Evolutionary conservation across 2,888 invertebrate species (phyloP), one percentile per base, ranked within the genome.

Genomic region (Zelleria hepariella): DNA sequence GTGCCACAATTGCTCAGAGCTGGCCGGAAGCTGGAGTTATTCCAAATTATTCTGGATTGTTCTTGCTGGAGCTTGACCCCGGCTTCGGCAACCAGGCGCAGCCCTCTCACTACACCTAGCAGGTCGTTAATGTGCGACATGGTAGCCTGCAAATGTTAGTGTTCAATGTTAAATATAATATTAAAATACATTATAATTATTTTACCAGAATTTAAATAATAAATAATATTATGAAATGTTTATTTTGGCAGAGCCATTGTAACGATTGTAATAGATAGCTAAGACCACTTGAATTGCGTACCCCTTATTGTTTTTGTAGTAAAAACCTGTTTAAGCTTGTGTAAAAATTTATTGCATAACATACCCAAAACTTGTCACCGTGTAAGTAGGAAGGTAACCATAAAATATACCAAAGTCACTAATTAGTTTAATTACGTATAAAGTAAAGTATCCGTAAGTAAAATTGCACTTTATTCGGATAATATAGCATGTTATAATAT

Each of bases 11-110:
- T 75, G 61, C 78, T 75, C 60, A 81, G 61, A 51, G 78, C 66
- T 55, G 89, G 85, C 71, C 90, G 92, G 51, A 94, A 68, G 74
- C 92, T 94, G 20, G 94, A 95, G 77, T 94, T 94, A 75, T 90
- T 86, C 91, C 94, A 92, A 66, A 93, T 75, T 65, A 89, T 80
- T 73, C 87, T 91, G 60, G 91, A 73, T 63, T 89, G 81, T 64
- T 91, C 88, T 71, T 92, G 90, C 74, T 95, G 94, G 62, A 93
- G 78, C 73, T 91, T 92, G 23, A 91, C 71, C 57, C 92, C 88
- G 52, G 94, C 94, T 71, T 92, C 91, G 48, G 90, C 84, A 58
- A 96, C 92, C 56, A 91, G 84, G 69, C 94, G 92, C 60, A 93
- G 78, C 52, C 95, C 95, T 72, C 91, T 91, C 66, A 95, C 71